Percentiles rank a stretch among this genome's conserved stretches.
Evolutionary conservation across 2,113 vertebrate genomes (phyloP).

Genomic region (Xyrauchen texanus): DNA sequence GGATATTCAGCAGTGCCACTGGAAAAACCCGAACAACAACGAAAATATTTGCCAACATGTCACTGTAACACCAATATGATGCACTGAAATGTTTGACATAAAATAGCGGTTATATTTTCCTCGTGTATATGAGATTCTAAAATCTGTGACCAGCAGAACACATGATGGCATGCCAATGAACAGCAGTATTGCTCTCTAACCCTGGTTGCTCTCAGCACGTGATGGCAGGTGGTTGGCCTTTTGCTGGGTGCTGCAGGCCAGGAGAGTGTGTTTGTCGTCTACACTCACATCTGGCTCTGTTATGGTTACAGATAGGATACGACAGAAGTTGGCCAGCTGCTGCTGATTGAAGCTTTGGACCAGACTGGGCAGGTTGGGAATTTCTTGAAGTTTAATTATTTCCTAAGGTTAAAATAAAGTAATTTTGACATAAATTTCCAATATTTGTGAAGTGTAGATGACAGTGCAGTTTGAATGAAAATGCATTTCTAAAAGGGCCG

Average conservation of each 20-base stretch:
- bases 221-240: conserved; percentile 88
- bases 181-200: conserved; percentile 62
- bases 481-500: no score
- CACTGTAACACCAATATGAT: no score
- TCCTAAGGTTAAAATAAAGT: conserved; percentile 72
- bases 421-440: no score
- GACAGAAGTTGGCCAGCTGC: conserved; percentile 97
- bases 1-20: conserved; percentile 95
- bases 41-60: no score
- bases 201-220: conserved; percentile 94
- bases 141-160: no score
- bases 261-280: conserved; percentile 94
- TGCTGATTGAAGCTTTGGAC: conserved; percentile 98
- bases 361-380: conserved; percentile 88
- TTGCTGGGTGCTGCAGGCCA: conserved; percentile 96
- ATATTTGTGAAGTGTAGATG: no score
- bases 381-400: conserved; percentile 96
- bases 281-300: conserved; percentile 94
- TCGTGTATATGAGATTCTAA: no score
- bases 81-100: no score
- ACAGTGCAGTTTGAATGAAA: no score
- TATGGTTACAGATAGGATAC: conserved; percentile 96
- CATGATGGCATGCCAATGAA: no score
- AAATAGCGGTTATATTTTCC: no score
- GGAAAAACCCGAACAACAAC: background rate